Conservation (phyloP, 2,888 invertebrate species). For the Leucophenga maculata region DNA sequence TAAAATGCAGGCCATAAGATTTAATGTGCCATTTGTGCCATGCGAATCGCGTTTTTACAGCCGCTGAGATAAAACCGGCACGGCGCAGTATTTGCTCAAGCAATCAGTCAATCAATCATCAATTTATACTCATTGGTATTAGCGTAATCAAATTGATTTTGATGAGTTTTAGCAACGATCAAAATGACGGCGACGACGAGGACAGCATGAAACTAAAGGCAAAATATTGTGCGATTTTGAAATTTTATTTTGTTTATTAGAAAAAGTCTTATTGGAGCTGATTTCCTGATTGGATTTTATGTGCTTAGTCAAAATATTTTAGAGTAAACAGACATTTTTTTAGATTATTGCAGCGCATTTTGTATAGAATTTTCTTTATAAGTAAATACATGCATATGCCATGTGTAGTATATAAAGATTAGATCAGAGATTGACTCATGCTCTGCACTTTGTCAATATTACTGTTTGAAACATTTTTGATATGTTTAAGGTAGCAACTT, state of each 20-base stretch:
- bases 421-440: too few species aligned
- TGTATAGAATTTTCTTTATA: not conserved
- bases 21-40: too few species aligned
- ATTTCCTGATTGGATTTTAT: not conserved
- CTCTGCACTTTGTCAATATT: too few species aligned
- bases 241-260: not conserved
- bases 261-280: not conserved
- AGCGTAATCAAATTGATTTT: constrained; percentile 1
- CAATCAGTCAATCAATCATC: constrained; percentile 16
- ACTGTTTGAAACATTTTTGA: too few species aligned
- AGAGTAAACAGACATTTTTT: not conserved
- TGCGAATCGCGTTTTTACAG: too few species aligned
- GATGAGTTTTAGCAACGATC: not conserved
- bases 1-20: not conserved
- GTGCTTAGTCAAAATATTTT: not conserved
- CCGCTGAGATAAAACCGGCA: too few species aligned
- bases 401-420: too few species aligned
- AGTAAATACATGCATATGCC: too few species aligned
- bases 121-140: not conserved
- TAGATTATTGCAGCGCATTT: not conserved
- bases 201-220: too few species aligned
- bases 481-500: too few species aligned
- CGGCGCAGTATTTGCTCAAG: not conserved
- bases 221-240: too few species aligned
- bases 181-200: too few species aligned